Evolutionary conservation across 2,113 vertebrate species (phyloP).

Genomic region (Rhinogobius similis): DNA sequence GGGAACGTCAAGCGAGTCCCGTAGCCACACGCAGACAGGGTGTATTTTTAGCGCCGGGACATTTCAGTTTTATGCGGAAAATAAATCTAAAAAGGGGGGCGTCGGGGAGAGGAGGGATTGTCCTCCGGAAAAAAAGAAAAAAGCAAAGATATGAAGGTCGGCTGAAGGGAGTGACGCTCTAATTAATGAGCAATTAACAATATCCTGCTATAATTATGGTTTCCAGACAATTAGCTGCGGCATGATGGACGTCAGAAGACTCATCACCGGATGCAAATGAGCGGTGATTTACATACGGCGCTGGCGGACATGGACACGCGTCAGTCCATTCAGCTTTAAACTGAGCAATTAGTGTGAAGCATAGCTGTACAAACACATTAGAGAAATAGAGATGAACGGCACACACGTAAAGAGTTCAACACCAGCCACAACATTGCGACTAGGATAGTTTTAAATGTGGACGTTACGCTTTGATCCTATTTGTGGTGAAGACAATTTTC

Average conservation of each 20-base stretch:
- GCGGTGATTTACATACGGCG: constrained; percentile 8
- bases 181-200: constrained; percentile 20
- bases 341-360: constrained; percentile 2
- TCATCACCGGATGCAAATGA: constrained; percentile 16
- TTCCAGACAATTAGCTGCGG: constrained; percentile 16
- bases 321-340: constrained; percentile 5
- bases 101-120: neutral
- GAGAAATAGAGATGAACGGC: neutral
- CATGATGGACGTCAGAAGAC: constrained; percentile 14
- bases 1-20: neutral
- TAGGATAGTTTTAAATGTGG: neutral
- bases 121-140: neutral
- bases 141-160: constrained; percentile 2
- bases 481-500: too few species aligned
- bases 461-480: neutral
- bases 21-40: neutral
- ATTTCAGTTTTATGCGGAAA: constrained; percentile 6
- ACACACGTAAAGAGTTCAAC: neutral
- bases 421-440: neutral
- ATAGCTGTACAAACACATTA: constrained; percentile 2
- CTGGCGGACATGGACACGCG: constrained; percentile 2
- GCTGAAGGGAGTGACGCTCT: constrained; percentile 11
- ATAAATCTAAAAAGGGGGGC: neutral
- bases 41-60: constrained; percentile 1
- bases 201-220: constrained; percentile 16